Percentiles rank a stretch among this genome's conserved stretches.
Conservation (phyloP, 2,797 vertebrate genomes). For the Girardinus metallicus region DNA sequence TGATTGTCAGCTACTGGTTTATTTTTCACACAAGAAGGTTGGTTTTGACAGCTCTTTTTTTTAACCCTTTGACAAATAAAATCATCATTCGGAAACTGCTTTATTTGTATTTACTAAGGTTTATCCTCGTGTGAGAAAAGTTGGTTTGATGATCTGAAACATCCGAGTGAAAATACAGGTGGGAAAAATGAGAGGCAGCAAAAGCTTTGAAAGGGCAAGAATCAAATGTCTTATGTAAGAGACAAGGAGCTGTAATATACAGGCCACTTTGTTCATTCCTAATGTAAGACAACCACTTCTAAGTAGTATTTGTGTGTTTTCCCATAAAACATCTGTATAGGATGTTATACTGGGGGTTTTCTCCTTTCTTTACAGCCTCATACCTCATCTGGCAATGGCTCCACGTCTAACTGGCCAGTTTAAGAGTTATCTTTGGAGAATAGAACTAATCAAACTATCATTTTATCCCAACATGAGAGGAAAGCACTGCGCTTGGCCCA, state of each 20-base stretch:
- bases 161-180: background rate
- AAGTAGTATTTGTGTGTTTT: background rate
- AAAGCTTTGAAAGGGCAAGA: background rate
- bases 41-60: background rate
- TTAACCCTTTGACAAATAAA: too few relatives aligned
- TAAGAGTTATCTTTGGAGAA: slow-evolving; percentile 5
- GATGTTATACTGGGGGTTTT: background rate
- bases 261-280: background rate
- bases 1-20: background rate
- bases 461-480: slow-evolving; percentile 1
- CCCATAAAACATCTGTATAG: background rate
- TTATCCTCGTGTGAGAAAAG: background rate
- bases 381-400: background rate
- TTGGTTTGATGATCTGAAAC: background rate
- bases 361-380: background rate
- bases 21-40: background rate
- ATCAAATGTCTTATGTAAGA: background rate
- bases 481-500: background rate
- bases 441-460: background rate
- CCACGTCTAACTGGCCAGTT: background rate
- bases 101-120: background rate
- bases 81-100: background rate
- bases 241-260: background rate
- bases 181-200: too few relatives aligned
- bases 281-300: background rate